Percentiles rank a stretch among this genome's conserved stretches.
Evolutionary conservation across 2,888 invertebrate genomes (phyloP).

Genomic region (Amphipoea lucens): DNA sequence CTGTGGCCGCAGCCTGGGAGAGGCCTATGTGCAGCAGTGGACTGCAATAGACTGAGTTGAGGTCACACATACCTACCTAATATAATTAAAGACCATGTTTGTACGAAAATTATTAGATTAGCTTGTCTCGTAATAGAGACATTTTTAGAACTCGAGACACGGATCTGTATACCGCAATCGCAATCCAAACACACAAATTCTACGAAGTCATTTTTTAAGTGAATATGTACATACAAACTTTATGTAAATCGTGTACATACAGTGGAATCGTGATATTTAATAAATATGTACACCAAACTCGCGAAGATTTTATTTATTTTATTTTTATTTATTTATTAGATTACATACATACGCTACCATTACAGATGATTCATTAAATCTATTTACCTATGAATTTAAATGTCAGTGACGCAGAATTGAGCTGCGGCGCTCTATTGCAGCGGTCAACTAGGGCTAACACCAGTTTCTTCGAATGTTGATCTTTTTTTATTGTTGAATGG

Average conservation of each 20-base stretch:
- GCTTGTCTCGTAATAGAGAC: constrained; percentile 20
- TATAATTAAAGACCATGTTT: neutral
- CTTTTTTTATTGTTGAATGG: no score
- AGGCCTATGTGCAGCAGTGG: neutral
- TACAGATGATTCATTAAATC: constrained; percentile 35
- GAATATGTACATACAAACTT: constrained; percentile 29
- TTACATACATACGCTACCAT: no score
- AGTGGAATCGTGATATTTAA: constrained; percentile 38
- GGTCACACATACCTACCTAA: neutral
- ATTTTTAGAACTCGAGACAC: constrained; percentile 8
- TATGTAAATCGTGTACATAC: constrained; percentile 36
- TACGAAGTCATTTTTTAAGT: constrained; percentile 36
- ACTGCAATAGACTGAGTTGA: neutral
- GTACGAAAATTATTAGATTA: neutral
- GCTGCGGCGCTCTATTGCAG: neutral
- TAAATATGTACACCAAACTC: constrained; percentile 37
- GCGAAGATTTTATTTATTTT: constrained; percentile 6
- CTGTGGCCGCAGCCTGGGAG: neutral
- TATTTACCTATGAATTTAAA: constrained; percentile 8
- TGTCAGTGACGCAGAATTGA: constrained; percentile 5
- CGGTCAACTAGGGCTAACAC: neutral
- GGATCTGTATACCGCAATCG: constrained; percentile 2
- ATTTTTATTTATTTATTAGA: no score
- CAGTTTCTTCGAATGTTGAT: neutral
- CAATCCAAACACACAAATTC: constrained; percentile 44